Evolutionary conservation across 2,113 vertebrate species (phyloP).

Genomic region (Telmatochromis sp.): DNA sequence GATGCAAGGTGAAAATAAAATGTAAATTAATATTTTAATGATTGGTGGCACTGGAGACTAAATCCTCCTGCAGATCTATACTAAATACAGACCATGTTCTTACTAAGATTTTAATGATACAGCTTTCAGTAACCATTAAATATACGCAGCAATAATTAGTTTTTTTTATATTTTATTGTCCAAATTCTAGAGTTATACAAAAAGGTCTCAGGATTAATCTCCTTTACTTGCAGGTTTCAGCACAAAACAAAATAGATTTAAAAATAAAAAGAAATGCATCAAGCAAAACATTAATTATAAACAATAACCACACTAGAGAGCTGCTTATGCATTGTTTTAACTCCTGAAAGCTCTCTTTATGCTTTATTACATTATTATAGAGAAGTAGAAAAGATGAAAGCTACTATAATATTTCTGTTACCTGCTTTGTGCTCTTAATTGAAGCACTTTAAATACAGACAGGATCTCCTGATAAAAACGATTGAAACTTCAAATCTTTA

Average conservation of each 20-base stretch:
- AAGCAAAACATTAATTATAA: neutral
- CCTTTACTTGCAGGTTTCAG: neutral
- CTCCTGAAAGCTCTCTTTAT: neutral
- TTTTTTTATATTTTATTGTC: neutral
- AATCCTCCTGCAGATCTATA: neutral
- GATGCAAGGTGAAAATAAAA: neutral
- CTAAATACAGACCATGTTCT: neutral
- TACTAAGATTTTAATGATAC: neutral
- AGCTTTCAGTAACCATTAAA: neutral
- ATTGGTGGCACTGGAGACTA: neutral
- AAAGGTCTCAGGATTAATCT: neutral
- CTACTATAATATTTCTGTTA: neutral
- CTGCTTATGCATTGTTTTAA: neutral
- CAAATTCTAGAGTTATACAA: neutral
- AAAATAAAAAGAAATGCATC: neutral
- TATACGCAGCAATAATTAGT: fast-evolving
- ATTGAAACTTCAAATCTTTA: neutral
- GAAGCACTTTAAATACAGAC: neutral
- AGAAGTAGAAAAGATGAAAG: neutral
- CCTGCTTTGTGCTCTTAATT: neutral
- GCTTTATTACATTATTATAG: neutral
- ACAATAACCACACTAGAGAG: neutral
- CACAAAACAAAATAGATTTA: neutral
- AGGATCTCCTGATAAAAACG: neutral
- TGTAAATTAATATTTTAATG: fast-evolving